Base-by-base conservation (phyloP, 2,113 vertebrate species). In the Jaculus jaculus region DNA sequence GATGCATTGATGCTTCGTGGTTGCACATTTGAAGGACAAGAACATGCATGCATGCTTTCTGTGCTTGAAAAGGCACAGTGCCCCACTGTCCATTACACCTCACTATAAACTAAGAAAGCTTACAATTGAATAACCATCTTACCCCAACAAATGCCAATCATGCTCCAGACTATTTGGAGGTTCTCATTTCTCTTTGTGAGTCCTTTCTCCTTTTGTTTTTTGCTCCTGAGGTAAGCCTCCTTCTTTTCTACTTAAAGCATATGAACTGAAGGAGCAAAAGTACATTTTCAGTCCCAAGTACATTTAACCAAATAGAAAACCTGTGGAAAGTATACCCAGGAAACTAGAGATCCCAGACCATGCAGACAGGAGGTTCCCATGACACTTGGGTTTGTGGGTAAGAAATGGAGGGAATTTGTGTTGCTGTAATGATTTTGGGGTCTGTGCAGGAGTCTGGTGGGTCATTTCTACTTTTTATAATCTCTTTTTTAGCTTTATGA, bases 321-420 rank as follows among this genome's bases (percentile, higher is more conserved):
- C 18, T 68, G 23, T 66, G 5, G 39, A 47, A 42, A 61, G 10
- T 73, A 58, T 74, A 42, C 16, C 9, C 30, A 10, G 42, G 71
- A 7, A 78, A 11, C 17, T 71, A 34, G 77, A 11, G 12, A 23
- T 8, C 1, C 28, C 16, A 30, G 15, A 24, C 4, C 1, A 32
- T 15, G 42, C 16, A 12, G 23, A 58, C n/a, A 68, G 66, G 47
- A 80, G 30, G 61, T 8, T 84, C n/a, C 73, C 60, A 1, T 1
- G 60, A 39, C 79, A 68, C 28, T 7, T 2, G 37, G 15, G 16
- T 61, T 51, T 21, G 21, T 75, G 84, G 28, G 73, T 84, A 69
- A 92, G 78, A 96, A 89, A 65, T 24, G 54, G 87, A 92, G 92
- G 89, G 68, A 78, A 91, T 42, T 34, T 73, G 75, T 94, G 84